Percentiles rank a stretch among this genome's conserved stretches.
Evolutionary conservation across 2,113 vertebrate species (phyloP).

Genomic region (Centrocercus urophasianus): DNA sequence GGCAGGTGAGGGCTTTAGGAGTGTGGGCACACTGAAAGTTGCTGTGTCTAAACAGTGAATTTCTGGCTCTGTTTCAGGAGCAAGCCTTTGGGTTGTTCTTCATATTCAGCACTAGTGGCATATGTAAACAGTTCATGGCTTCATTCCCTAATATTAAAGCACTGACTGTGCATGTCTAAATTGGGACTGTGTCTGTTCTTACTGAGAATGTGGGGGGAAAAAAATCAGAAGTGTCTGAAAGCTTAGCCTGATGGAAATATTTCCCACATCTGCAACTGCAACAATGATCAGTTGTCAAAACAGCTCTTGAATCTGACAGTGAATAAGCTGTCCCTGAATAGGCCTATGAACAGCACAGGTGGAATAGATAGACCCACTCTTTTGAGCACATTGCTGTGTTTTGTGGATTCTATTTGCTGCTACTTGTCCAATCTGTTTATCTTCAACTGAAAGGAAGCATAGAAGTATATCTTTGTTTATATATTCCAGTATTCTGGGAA

Average conservation of each 20-base stretch:
- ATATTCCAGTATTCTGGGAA: background rate
- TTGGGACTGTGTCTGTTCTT: background rate
- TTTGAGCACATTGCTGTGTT: background rate
- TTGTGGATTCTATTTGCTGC: background rate
- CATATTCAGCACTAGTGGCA: background rate
- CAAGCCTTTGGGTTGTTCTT: background rate
- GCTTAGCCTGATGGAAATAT: background rate
- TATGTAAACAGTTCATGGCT: background rate
- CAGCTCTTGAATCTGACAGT: background rate
- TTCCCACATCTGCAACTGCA: background rate
- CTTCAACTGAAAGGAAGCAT: background rate
- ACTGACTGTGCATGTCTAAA: background rate
- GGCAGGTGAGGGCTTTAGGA: background rate
- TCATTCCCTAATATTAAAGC: background rate
- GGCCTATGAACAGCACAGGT: background rate
- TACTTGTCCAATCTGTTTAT: background rate
- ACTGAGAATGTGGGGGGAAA: fast-evolving
- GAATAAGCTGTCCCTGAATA: background rate
- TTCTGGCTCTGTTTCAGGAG: background rate
- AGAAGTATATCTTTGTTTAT: background rate
- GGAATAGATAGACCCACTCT: background rate
- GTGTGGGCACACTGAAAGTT: background rate
- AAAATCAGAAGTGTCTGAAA: background rate
- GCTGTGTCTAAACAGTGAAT: background rate
- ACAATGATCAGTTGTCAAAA: background rate